phyloP scores from a whole-genome alignment of 2,888 invertebrate species.

The Leptothorax acervorum region DNA sequence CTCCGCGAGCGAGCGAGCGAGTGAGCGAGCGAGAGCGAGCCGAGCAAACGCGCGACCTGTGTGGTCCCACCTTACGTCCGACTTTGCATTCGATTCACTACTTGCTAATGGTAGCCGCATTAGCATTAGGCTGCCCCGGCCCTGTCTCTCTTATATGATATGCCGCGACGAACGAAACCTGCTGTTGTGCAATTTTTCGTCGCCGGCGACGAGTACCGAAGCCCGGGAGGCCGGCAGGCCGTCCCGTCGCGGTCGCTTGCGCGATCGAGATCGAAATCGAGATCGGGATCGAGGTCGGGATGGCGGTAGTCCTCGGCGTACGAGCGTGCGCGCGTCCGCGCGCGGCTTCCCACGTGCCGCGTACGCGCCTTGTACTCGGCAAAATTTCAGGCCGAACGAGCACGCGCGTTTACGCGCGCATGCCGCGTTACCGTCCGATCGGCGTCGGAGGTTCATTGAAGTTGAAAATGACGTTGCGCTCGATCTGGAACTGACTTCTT shows the following conservation, averaged over 20 bases:
- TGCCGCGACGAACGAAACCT: slow-evolving; percentile 53
- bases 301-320: slow-evolving; percentile 17
- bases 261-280: slow-evolving; percentile 59
- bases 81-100: slow-evolving; percentile 84
- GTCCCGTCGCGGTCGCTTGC: background rate
- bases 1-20: slow-evolving; percentile 73
- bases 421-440: background rate
- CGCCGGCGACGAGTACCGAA: slow-evolving; percentile 43
- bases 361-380: background rate
- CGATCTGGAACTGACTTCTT: background rate
- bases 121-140: slow-evolving; percentile 75
- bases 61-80: slow-evolving; percentile 82
- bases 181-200: slow-evolving; percentile 71
- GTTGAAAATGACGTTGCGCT: background rate
- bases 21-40: slow-evolving; percentile 55
- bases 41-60: slow-evolving; percentile 75
- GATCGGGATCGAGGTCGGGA: slow-evolving; percentile 56
- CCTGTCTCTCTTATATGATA: slow-evolving; percentile 61
- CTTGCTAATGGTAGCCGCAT: slow-evolving; percentile 82
- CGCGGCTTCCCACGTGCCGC: slow-evolving; percentile 29
- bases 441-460: background rate
- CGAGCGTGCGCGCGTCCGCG: background rate
- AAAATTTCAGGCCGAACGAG: slow-evolving; percentile 22
- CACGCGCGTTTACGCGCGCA: background rate
- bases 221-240: background rate